phyloP scores from a whole-genome alignment of 1,140 invertebrate genomes.

The Cepaea nemoralis region DNA sequence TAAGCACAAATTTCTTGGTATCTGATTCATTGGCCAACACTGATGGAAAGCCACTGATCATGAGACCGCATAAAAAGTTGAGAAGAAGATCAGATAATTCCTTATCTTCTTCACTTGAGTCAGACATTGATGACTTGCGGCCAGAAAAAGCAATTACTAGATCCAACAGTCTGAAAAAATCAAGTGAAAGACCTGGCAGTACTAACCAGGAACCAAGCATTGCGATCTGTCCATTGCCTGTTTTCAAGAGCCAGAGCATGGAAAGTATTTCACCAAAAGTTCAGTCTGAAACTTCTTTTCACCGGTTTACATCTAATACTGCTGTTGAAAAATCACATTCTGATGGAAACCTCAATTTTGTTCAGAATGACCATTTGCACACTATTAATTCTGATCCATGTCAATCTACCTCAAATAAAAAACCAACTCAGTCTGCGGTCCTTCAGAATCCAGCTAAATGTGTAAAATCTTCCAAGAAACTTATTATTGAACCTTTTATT shows the following conservation, averaged over 20 bases:
- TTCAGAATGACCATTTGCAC: neutral
- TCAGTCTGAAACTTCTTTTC: neutral
- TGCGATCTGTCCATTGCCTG: neutral
- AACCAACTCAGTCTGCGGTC: neutral
- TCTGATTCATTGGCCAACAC: neutral
- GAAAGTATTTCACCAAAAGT: slow-evolving; percentile 17
- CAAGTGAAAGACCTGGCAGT: neutral
- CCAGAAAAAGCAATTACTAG: neutral
- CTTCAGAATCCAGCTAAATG: neutral
- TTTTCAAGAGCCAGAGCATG: slow-evolving; percentile 29
- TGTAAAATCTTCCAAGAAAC: neutral
- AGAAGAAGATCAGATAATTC: slow-evolving; percentile 32
- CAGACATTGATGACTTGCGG: neutral
- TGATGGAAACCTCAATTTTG: neutral
- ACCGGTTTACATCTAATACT: neutral
- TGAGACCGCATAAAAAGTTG: neutral
- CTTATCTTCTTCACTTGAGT: neutral
- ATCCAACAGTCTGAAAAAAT: slow-evolving; percentile 15
- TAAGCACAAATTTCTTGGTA: neutral
- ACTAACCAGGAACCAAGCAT: neutral
- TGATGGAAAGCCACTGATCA: slow-evolving; percentile 6
- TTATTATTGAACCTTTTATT: slow-evolving; percentile 20
- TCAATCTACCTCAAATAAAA: neutral
- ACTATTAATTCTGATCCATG: neutral
- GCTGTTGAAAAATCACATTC: neutral